Percentiles rank a stretch among this genome's conserved stretches.
phyloP scores from a whole-genome alignment of 2,888 invertebrate species.

The Helobdella robusta region DNA sequence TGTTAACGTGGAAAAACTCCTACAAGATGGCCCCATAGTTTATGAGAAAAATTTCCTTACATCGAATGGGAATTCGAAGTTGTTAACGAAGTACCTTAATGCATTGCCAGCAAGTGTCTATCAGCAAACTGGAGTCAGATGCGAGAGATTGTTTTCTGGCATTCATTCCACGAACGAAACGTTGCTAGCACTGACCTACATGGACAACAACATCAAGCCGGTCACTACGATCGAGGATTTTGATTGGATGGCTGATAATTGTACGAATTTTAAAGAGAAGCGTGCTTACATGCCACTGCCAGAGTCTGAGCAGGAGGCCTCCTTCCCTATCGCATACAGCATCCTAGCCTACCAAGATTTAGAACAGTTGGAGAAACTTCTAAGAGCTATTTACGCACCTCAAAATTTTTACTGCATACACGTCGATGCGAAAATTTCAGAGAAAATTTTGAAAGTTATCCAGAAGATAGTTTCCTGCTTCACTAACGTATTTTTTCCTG shows the following conservation, averaged over 20 bases:
- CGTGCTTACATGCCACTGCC: conserved; percentile 29
- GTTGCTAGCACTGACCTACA: not conserved
- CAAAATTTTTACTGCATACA: conserved; percentile 46
- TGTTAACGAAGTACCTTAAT: too few relatives aligned
- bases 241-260: conserved; percentile 24
- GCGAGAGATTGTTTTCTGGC: not conserved
- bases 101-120: too few relatives aligned
- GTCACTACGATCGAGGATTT: too few relatives aligned
- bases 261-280: conserved; percentile 30
- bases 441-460: conserved; percentile 36
- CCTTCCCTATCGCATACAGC: conserved; percentile 42
- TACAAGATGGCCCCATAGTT: too few relatives aligned
- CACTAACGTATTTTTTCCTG: conserved; percentile 43
- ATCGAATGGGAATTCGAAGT: too few relatives aligned
- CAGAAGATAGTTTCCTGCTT: conserved; percentile 39
- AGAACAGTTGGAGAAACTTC: conserved; percentile 40
- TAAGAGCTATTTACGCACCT: conserved; percentile 42
- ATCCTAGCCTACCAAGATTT: conserved; percentile 40
- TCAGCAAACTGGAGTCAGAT: not conserved
- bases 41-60: too few relatives aligned
- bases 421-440: conserved; percentile 40
- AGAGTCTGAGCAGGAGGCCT: conserved; percentile 34
- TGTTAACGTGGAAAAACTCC: too few relatives aligned
- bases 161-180: not conserved
- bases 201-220: too few relatives aligned